These are phyloP conservation scores for Caenorhabditis japonica DNA, from an alignment of 2,888 invertebrate species.

Conservation along the genomic window DNA sequence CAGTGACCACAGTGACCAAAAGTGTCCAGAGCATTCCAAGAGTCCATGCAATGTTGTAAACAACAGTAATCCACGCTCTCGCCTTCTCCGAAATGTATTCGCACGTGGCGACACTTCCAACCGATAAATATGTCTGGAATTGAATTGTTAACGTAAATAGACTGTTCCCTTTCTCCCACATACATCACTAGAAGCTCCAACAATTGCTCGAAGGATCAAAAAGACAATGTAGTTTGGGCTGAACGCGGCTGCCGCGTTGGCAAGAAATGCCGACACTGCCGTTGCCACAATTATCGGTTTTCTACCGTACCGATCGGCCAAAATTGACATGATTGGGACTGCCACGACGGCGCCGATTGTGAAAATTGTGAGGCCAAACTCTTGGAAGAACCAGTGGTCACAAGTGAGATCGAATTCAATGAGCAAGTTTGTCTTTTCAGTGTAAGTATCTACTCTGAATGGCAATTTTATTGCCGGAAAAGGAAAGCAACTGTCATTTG, in stretches of 20 bases:
- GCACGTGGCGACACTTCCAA: constrained; percentile 46
- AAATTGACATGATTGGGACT: constrained; percentile 43
- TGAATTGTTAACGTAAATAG: neutral
- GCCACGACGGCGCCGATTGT: constrained; percentile 40
- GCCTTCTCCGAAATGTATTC: constrained; percentile 49
- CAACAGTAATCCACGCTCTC: constrained; percentile 50
- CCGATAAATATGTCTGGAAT: constrained; percentile 48
- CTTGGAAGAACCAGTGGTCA: constrained; percentile 46
- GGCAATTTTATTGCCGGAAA: neutral
- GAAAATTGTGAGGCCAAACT: constrained; percentile 50
- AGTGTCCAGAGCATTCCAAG: constrained; percentile 51
- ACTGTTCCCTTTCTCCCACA: neutral
- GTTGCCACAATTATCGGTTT: constrained; percentile 41
- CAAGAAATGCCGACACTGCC: constrained; percentile 24
- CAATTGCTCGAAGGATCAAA: constrained; percentile 26
- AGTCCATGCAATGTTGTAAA: constrained; percentile 53
- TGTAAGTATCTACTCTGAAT: constrained; percentile 18
- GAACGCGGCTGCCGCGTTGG: constrained; percentile 37
- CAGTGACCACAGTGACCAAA: constrained; percentile 34
- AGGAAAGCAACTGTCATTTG: no score
- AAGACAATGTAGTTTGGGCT: constrained; percentile 42
- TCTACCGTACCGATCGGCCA: constrained; percentile 49
- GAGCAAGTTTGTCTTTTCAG: constrained; percentile 24
- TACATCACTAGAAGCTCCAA: constrained; percentile 50
- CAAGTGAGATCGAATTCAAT: constrained; percentile 34